Evolutionary conservation across 2,797 vertebrate species (phyloP).

Genomic region (Ceryle rudis): DNA sequence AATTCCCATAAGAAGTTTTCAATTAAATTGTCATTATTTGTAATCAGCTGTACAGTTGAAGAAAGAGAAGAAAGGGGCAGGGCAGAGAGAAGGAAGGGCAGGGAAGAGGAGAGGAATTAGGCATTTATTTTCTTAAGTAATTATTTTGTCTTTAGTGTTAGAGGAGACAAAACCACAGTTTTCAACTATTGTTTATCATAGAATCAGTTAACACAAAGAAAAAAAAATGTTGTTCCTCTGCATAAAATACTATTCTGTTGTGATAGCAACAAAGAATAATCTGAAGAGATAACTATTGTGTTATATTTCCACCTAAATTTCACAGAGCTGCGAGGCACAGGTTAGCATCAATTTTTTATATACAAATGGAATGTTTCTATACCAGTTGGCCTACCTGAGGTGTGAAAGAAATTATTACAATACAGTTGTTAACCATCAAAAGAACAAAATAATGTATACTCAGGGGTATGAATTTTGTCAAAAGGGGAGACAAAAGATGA

Average conservation of each 20-base stretch:
- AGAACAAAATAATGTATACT: background rate
- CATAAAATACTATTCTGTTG: background rate
- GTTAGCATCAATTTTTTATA: background rate
- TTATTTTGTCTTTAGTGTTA: background rate
- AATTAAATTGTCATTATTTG: background rate
- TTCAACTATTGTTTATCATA: background rate
- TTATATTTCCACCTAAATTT: background rate
- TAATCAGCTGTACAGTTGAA: background rate
- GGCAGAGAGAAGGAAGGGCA: background rate
- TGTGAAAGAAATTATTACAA: background rate
- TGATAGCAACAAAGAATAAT: background rate
- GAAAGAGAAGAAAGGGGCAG: background rate
- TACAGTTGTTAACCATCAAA: background rate
- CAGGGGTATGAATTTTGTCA: background rate
- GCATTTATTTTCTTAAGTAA: background rate
- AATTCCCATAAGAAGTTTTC: background rate
- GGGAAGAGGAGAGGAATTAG: too few relatives aligned
- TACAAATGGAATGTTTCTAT: background rate
- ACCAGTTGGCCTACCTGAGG: background rate
- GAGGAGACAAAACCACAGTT: background rate
- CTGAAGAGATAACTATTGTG: background rate
- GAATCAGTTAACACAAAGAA: background rate
- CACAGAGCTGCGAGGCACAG: background rate
- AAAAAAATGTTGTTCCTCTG: background rate
- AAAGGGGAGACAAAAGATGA: background rate